These are phyloP conservation scores for Peromyscus melanophrys DNA, from an alignment of 2,797 vertebrate species.

Conservation along the genomic window DNA sequence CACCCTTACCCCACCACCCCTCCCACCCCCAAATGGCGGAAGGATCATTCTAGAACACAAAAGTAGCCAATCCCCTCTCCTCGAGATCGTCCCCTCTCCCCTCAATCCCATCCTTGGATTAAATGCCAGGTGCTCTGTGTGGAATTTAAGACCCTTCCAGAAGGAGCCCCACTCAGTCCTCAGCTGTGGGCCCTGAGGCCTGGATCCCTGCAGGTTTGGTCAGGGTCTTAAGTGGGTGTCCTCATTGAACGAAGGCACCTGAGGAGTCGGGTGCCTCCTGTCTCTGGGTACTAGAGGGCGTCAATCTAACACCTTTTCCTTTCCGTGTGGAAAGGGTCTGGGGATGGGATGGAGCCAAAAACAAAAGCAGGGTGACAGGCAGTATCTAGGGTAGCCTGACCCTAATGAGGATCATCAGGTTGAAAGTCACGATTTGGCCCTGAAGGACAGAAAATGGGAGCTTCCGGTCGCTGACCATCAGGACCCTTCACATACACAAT, in stretches of 20 bases:
- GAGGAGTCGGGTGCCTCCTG: background rate
- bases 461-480: background rate
- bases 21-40: background rate
- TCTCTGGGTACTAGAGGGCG: background rate
- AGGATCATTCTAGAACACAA: background rate
- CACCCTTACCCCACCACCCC: rapidly evolving
- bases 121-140: background rate
- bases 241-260: background rate
- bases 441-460: background rate
- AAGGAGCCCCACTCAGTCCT: too few relatives aligned
- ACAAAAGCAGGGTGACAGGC: background rate
- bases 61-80: background rate
- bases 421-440: background rate
- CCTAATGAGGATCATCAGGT: background rate
- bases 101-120: background rate
- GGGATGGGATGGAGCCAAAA: background rate
- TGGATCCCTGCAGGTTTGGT: background rate
- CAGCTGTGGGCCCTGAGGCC: rapidly evolving
- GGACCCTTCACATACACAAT: too few relatives aligned
- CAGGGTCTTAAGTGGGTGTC: background rate
- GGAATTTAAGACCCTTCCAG: background rate
- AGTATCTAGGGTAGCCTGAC: background rate
- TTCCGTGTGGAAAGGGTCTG: background rate
- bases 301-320: background rate
- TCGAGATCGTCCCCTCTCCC: too few relatives aligned